Percentiles rank a stretch among this genome's conserved stretches.
Evolutionary conservation across 2,113 vertebrate species (phyloP).

Genomic region (Enhydra lutris): DNA sequence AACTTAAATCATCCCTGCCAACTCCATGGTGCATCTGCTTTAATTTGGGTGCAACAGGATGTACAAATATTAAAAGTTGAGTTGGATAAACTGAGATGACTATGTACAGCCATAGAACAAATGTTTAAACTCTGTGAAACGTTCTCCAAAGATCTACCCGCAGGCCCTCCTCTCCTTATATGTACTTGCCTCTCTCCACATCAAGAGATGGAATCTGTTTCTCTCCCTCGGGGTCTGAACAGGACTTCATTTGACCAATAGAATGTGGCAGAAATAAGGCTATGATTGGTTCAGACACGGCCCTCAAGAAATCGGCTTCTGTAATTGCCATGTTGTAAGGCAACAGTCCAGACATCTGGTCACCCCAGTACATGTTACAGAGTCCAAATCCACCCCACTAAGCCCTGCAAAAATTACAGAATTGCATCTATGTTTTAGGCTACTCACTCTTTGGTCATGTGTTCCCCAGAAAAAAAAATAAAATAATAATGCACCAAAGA

Average conservation of each 20-base stretch:
- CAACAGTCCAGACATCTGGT: neutral
- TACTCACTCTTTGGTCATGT: neutral
- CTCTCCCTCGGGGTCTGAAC: neutral
- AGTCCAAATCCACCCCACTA: neutral
- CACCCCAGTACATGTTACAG: neutral
- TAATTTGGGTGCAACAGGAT: neutral
- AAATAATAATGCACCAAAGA: neutral
- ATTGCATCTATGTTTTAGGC: neutral
- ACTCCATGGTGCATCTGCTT: neutral
- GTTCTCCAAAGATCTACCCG: neutral
- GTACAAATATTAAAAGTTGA: neutral
- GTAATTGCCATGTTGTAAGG: neutral
- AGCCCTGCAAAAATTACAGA: neutral
- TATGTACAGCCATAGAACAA: neutral
- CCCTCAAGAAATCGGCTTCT: neutral
- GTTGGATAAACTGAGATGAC: neutral
- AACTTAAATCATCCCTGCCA: neutral
- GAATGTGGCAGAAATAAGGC: neutral
- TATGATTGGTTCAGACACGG: neutral
- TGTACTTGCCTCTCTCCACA: neutral
- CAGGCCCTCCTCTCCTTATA: neutral
- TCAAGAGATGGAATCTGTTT: neutral
- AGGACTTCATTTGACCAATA: neutral
- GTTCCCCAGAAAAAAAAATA: neutral
- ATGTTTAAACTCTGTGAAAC: neutral